Base-by-base conservation (phyloP, 1,140 invertebrate species). In the Polypedilum pembai region DNA sequence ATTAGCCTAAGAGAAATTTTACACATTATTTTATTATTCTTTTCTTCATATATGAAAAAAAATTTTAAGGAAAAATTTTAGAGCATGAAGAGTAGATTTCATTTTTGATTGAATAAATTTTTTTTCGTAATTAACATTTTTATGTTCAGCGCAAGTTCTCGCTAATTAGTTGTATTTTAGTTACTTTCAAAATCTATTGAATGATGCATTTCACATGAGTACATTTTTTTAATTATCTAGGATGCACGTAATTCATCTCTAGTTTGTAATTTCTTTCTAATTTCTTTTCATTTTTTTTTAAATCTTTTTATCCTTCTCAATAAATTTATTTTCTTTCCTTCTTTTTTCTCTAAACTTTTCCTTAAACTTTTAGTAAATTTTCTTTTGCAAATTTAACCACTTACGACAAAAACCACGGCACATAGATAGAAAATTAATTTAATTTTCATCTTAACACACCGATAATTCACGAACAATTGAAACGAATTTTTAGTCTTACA, bases 21-120 rank as follows among this genome's bases (percentile, higher is more conserved):
- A 69, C 65, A 69, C 17, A 69, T 18, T 18, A 69, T 20, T 69
- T 83, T 76, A 76, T 45, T 41, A 69, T 20, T 20, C 17, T 21
- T 66, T 69, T 18, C 8, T 10, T 5, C 8, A 8, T 8, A 24
- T 69, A 10, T 17, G 73, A 75, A 7, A 33, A 41, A 65, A 75
- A 12, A 18, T 40, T 33, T 40, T 73, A 1, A 75, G 21, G 7
- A 20, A 75, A 56, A 40, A 73, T 73, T 75, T 75, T 7, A 75
- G n/a, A 33, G 45, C 41, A 41, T 45, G 40, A 45, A 41, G 40
- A 4, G 17, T 18, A 7, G 15, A 56, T n/a, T 56, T 56, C 12
- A 1, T 56, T 56, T 56, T 12, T 56, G n/a, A 69, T 21, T 18
- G 5, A 21, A 18, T 20, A 20, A 8, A 69, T 56, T 56, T 56